Conservation (phyloP, 2,797 vertebrate genomes). For the Mus caroli region DNA sequence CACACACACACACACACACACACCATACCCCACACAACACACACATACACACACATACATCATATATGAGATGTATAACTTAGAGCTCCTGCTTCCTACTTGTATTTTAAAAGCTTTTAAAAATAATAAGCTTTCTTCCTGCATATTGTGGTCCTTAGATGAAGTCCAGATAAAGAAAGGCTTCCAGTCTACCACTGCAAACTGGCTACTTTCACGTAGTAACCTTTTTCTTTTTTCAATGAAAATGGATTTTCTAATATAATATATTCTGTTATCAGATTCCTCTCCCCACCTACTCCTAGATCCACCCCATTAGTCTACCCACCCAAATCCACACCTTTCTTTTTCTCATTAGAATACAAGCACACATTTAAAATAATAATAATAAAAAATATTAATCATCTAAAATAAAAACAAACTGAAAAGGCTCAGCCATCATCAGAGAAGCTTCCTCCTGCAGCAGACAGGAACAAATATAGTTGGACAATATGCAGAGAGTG, state of each 20-base stretch:
- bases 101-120: neutral
- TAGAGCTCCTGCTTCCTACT: neutral
- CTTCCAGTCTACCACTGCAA: neutral
- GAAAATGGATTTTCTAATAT: neutral
- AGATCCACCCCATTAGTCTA: neutral
- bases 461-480: neutral
- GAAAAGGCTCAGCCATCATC: neutral
- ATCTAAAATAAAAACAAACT: neutral
- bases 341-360: neutral
- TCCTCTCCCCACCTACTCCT: neutral
- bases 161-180: neutral
- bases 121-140: neutral
- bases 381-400: neutral
- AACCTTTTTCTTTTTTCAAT: neutral
- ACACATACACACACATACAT: no score
- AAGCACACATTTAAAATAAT: neutral
- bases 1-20: neutral
- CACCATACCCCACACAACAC: neutral
- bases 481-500: neutral
- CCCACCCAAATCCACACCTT: neutral
- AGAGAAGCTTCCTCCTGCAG: no score
- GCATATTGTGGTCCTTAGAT: neutral
- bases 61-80: neutral
- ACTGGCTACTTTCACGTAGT: neutral
- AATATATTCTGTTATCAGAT: neutral